These are phyloP conservation scores for Polypterus senegalus DNA, from an alignment of 2,113 vertebrate genomes.

Conservation along the genomic window DNA sequence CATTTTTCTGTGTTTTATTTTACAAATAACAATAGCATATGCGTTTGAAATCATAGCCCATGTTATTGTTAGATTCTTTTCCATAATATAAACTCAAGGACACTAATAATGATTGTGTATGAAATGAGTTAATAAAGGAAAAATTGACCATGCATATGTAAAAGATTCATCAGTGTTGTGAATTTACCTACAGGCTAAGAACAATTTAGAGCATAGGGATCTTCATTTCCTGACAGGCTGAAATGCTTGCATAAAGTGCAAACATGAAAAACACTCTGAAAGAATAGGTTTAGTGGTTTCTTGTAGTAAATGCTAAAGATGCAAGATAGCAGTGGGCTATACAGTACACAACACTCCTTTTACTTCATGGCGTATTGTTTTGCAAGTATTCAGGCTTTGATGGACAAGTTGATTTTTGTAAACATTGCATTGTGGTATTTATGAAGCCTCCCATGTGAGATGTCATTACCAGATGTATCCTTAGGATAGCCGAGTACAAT, in stretches of 20 bases:
- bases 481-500: no score
- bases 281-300: no score
- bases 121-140: constrained; percentile 13
- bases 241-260: constrained; percentile 4
- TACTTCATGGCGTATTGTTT: no score
- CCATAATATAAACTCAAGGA: constrained; percentile 5
- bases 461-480: no score
- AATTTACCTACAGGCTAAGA: constrained; percentile 14
- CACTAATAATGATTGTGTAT: constrained; percentile 8
- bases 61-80: constrained; percentile 9
- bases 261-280: background rate
- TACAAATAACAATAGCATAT: constrained; percentile 1
- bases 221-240: constrained; percentile 17
- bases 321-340: no score
- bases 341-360: no score
- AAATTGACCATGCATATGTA: constrained; percentile 13
- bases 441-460: no score
- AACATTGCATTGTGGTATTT: no score
- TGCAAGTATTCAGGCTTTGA: no score
- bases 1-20: background rate
- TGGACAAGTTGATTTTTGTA: no score
- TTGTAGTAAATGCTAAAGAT: no score
- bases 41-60: constrained; percentile 1
- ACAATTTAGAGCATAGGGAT: constrained; percentile 16
- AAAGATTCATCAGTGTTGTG: constrained; percentile 6